phyloP scores from a whole-genome alignment of 2,797 vertebrate species.

The Enoplosus armatus region DNA sequence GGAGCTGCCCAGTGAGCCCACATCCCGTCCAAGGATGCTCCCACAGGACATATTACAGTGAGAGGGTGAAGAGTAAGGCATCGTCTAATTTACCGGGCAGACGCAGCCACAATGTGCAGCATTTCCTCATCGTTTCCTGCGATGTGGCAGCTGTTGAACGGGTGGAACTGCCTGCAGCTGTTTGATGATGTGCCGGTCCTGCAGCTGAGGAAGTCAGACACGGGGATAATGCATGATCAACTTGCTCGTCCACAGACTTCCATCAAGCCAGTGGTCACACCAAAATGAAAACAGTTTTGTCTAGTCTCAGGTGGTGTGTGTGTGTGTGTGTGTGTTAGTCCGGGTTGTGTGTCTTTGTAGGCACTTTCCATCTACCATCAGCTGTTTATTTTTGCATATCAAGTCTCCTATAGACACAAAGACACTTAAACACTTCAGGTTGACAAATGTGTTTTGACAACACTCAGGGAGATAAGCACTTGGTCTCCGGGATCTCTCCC shows the following conservation, averaged over 20 bases:
- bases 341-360: background rate
- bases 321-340: constrained; percentile 2
- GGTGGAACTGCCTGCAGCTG: constrained; percentile 66
- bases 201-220: constrained; percentile 55
- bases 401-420: constrained; percentile 54
- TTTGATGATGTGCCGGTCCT: constrained; percentile 64
- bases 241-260: constrained; percentile 35
- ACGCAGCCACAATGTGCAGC: constrained; percentile 48
- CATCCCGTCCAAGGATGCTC: constrained; percentile 31
- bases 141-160: constrained; percentile 70
- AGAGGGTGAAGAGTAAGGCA: constrained; percentile 20
- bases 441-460: constrained; percentile 82
- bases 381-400: constrained; percentile 59
- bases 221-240: constrained; percentile 45
- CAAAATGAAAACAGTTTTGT: constrained; percentile 38
- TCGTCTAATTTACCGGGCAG: constrained; percentile 60
- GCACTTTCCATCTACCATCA: constrained; percentile 25
- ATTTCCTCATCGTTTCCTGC: constrained; percentile 60
- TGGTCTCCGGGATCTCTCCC: constrained; percentile 71
- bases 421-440: constrained; percentile 61
- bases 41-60: constrained; percentile 44
- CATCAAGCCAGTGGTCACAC: constrained; percentile 34
- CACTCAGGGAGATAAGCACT: constrained; percentile 73
- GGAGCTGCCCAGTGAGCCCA: constrained; percentile 23
- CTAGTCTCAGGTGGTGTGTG: constrained; percentile 26